Conservation (phyloP, 2,888 invertebrate genomes). For the Perdita meconis region DNA sequence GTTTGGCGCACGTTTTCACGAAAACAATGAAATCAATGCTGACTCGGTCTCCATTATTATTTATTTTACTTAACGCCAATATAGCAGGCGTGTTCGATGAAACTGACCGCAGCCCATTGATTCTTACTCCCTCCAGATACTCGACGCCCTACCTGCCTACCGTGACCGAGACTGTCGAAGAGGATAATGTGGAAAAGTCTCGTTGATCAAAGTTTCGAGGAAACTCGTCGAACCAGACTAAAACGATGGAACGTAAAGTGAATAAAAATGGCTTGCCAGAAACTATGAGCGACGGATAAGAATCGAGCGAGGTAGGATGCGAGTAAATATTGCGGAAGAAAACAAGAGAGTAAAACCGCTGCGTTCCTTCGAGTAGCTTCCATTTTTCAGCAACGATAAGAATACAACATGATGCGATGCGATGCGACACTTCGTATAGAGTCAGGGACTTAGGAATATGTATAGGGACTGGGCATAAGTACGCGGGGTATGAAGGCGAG, state of each 20-base stretch:
- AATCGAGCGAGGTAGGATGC: conserved; percentile 11
- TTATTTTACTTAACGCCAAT: conserved; percentile 41
- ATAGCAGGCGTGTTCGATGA: conserved; percentile 31
- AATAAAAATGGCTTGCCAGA: conserved; percentile 4
- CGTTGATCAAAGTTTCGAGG: conserved; percentile 39
- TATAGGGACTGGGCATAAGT: too few relatives aligned
- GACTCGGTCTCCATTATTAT: conserved; percentile 3
- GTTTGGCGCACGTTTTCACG: conserved; percentile 19
- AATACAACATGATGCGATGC: conserved; percentile 15
- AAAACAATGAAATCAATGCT: conserved; percentile 13
- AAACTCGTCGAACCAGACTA: too few relatives aligned
- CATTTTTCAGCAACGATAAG: conserved; percentile 20
- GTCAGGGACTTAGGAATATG: too few relatives aligned
- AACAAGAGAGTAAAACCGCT: neutral
- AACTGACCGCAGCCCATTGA: conserved; percentile 46
- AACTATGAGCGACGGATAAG: conserved; percentile 16
- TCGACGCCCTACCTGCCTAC: neutral
- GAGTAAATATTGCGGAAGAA: neutral
- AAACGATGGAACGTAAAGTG: neutral
- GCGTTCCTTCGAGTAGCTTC: conserved; percentile 8
- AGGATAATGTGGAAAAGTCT: conserved; percentile 29
- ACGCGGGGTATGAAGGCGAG: too few relatives aligned
- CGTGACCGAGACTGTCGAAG: neutral
- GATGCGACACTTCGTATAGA: conserved; percentile 16
- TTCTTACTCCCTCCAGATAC: conserved; percentile 6